Percentiles rank a stretch among this genome's conserved stretches.
phyloP scores from a whole-genome alignment of 2,888 invertebrate genomes.

The Yponomeuta evonymella region DNA sequence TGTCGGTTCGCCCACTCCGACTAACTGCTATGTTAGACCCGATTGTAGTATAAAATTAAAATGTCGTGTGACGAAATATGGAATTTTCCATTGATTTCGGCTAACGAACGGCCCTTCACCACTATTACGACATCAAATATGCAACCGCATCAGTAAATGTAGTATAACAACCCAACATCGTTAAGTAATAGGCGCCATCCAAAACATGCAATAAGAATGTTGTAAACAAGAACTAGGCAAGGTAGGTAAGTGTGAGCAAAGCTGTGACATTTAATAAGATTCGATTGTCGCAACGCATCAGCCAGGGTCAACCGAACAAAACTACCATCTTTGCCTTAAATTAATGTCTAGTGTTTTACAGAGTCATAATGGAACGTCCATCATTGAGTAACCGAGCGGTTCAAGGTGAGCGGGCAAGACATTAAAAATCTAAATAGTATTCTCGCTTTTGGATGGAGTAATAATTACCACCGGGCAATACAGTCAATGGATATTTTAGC shows the following conservation, averaged over 20 bases:
- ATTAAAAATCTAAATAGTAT: conserved; percentile 60
- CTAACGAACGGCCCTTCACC: conserved; percentile 16
- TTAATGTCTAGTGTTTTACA: conserved; percentile 41
- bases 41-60: neutral
- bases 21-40: too few species aligned
- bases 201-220: conserved; percentile 8
- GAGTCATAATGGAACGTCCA: conserved; percentile 51
- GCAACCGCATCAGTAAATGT: neutral
- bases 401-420: conserved; percentile 64
- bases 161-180: conserved; percentile 11
- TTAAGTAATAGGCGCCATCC: conserved; percentile 5
- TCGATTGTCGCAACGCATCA: conserved; percentile 36
- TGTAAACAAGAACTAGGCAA: neutral
- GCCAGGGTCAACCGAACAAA: conserved; percentile 35
- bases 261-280: neutral
- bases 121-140: conserved; percentile 16
- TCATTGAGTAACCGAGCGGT: conserved; percentile 50
- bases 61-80: conserved; percentile 1
- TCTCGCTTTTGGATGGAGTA: conserved; percentile 47
- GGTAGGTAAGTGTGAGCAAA: neutral
- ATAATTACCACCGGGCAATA: too few species aligned
- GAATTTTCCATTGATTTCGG: conserved; percentile 15
- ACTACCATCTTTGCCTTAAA: conserved; percentile 39
- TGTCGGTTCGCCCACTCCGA: neutral
- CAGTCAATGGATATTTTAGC: too few species aligned